Evolutionary conservation across 2,113 vertebrate genomes (phyloP), one percentile per base, ranked within the genome.

Genomic region (Oreocharis arfaki): DNA sequence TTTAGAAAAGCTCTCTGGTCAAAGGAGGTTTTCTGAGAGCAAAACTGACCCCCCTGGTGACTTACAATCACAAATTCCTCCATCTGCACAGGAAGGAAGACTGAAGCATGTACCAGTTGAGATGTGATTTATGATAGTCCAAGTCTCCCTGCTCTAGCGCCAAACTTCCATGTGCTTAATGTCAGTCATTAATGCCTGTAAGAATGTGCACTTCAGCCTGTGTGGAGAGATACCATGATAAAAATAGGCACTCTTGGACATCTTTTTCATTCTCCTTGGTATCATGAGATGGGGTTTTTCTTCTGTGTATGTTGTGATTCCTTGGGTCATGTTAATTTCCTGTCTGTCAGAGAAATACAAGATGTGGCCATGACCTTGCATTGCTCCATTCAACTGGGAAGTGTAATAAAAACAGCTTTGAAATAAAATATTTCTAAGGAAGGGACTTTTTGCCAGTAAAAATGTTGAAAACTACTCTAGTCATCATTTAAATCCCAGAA

Each of bases 361-460:
- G 88, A 80, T 37, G 49, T 71, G 69, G 55, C 60, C 16, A 4
- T 92, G 91, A 95, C 89, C 95, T 92, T 60, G 61, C 0, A 0
- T 79, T 96, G 53, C 84, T 95, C 39, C 39, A 20, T 93, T 89
- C 80, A 90, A 78, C 76, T 91, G 87, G 57, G 89, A 92, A 85
- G 65, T 93, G 73, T 77, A 93, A 78, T 77, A 85, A 93, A 93
- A 95, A 4, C 42, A 90, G 42, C 69, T 93, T 93, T 91, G 70
- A 96, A 95, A 96, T 96, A 79, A 95, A 95, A 61, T 84, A 67
- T 95, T 94, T 91, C 42, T 47, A 39, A 90, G 57, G 79, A 95
- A 93, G 41, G 61, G 82, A 90, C 69, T 82, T 88, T 82, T 33
- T 94, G 57, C 84, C 75, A 94, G 65, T 81, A 95, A 94, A 95